phyloP scores from a whole-genome alignment of 35 echinoderm and acorn worm genomes.

The Stichopus chloronotus region DNA sequence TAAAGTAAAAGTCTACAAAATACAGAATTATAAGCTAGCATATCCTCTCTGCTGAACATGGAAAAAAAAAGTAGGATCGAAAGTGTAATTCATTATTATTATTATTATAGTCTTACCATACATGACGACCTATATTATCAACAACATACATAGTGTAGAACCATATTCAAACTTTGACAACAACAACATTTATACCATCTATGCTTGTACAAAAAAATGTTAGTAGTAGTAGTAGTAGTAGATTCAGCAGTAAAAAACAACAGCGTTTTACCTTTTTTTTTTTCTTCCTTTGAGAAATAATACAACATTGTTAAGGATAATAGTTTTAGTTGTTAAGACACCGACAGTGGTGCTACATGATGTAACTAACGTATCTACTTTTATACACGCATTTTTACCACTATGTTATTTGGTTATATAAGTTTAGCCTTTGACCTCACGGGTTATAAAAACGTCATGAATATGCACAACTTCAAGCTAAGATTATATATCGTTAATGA shows the following conservation, averaged over 20 bases:
- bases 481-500: neutral
- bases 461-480: slow-evolving; percentile 15
- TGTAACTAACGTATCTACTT: neutral
- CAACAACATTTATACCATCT: neutral
- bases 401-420: neutral
- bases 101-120: neutral
- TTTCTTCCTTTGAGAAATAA: neutral
- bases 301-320: neutral
- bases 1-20: neutral
- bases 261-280: neutral
- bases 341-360: slow-evolving; percentile 7
- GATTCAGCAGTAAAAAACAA: slow-evolving; percentile 12
- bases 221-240: neutral
- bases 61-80: neutral
- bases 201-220: neutral
- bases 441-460: slow-evolving; percentile 1
- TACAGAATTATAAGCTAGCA: neutral
- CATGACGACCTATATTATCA: neutral
- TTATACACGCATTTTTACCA: slow-evolving; percentile 6
- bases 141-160: neutral
- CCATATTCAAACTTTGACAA: neutral
- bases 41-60: neutral
- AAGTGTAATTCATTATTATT: neutral
- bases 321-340: neutral
- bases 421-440: neutral